Base-by-base conservation (phyloP, 2,888 invertebrate genomes). In the Polyommatus iphigenia region DNA sequence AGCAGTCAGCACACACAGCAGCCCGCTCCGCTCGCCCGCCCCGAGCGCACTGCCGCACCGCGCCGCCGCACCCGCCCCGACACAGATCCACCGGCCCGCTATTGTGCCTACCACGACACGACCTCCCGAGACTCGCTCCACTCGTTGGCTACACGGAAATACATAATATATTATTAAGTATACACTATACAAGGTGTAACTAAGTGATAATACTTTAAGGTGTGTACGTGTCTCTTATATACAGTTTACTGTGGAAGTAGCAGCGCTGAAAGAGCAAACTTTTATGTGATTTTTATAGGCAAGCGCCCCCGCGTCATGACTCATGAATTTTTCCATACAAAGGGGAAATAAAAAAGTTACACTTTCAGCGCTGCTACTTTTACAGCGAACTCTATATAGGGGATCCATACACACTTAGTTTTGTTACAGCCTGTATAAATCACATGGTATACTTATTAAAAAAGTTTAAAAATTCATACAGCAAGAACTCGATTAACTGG, bases 1-100 rank as follows among this genome's bases (percentile, higher is more conserved):
- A 8, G 73, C 75, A 41, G 54, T 59, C 77, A 54, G 8, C 76
- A 67, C 41, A 78, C 79, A 78, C 78, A 24, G 77, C 36, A 46
- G 54, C 79, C 79, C 81, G 79, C 79, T 79, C 76, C 62, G 67
- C 79, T 78, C 81, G 78, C 75, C 75, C 78, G 71, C 78, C 77
- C 62, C 78, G 76, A 32, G 76, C 79, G 78, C 77, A 76, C 78
- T 62, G 78, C 80, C 32, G 79, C 78, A 72, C 77, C 77, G 46
- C 73, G 67, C 41, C 13, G 73, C 77, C 10, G 0, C 10, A 41
- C 75, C 57, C 46, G 41, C 10, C 32, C 71, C 50, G 15, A 50
- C 41, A 62, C 62, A 3, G 24, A 67, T 13, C 10, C 10, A 32
- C 13, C 41, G 6, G 4, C 0, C 13, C 20, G 46, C 50, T 6